Evolutionary conservation across 2,113 vertebrate genomes (phyloP).

Genomic region (Gymnobelideus leadbeateri): DNA sequence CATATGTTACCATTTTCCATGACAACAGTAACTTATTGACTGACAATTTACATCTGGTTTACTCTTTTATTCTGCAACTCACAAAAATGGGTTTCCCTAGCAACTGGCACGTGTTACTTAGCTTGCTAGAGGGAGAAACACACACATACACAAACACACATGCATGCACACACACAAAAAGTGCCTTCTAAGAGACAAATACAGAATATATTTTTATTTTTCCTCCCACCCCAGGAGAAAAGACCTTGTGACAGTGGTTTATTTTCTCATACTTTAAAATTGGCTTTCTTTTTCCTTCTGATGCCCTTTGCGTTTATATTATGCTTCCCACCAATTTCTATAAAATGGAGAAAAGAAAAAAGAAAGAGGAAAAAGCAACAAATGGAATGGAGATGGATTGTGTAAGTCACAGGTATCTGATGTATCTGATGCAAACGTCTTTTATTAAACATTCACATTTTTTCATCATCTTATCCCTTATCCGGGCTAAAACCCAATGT

Average conservation of each 20-base stretch:
- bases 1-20: constrained; percentile 62
- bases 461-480: neutral
- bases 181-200: constrained; percentile 67
- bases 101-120: constrained; percentile 79
- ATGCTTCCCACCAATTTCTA: constrained; percentile 25
- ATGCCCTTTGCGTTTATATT: constrained; percentile 53
- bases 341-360: constrained; percentile 44
- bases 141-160: neutral
- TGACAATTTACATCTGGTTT: constrained; percentile 78
- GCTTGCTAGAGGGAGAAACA: constrained; percentile 63
- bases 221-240: neutral
- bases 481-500: neutral
- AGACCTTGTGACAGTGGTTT: constrained; percentile 18
- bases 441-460: constrained; percentile 19
- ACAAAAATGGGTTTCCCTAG: constrained; percentile 84
- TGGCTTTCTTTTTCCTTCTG: constrained; percentile 19
- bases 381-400: constrained; percentile 41
- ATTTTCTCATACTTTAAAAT: constrained; percentile 53
- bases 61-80: constrained; percentile 79
- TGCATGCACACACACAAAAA: constrained; percentile 7
- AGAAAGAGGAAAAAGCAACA: constrained; percentile 37
- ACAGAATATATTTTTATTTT: constrained; percentile 59
- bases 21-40: constrained; percentile 62
- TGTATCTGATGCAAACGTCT: neutral
- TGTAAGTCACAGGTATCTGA: neutral